Base-by-base conservation (phyloP, 2,113 vertebrate genomes). In the Anhinga anhinga region DNA sequence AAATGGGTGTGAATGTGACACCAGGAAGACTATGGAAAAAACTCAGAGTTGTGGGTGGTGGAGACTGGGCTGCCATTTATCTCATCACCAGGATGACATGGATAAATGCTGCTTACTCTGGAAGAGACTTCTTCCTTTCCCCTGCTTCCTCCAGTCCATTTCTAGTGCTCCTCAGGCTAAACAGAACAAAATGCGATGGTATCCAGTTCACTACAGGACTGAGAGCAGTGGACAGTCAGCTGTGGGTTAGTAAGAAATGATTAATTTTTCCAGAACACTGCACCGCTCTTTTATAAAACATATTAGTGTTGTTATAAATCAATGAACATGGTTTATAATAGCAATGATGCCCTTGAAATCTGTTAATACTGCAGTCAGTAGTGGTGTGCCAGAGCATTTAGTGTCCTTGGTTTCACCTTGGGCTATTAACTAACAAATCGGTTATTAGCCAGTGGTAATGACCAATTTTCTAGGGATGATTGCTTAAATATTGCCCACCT, bases 401-500 rank as follows among this genome's bases (percentile, higher is more conserved):
- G 96, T 98, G 97, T 94, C 98, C 98, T 98, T 98, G 98, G 95
- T 97, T 98, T 98, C 98, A 98, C 98, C 98, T 98, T 98, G 98
- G 95, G 90, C 98, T 98, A 98, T 98, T 98, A 98, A 98, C 98
- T 98, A 98, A 98, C 98, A 98, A 97, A 98, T 98, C 97, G 96
- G 97, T 98, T 98, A 98, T 98, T 98, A 98, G 98, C 97, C 96
- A 93, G 94, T 98, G 97, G 97, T 98, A 98, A 98, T 98, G 98
- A 98, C 97, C 98, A 98, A 98, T 98, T 98, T 98, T 98, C 97
- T 96, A 98, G 97, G 98, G 97, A 98, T 98, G 98, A 98, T 98
- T 98, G 98, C 98, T 98, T 98, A 98, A 98, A 98, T 98, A 98
- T 98, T 84, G 87, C 98, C 98, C 98, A 98, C 98, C 98, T 98